Percentiles rank a stretch among this genome's conserved stretches.
These are phyloP conservation scores for Calephelis nemesis DNA, from an alignment of 1,140 invertebrate species.

Conservation along the genomic window DNA sequence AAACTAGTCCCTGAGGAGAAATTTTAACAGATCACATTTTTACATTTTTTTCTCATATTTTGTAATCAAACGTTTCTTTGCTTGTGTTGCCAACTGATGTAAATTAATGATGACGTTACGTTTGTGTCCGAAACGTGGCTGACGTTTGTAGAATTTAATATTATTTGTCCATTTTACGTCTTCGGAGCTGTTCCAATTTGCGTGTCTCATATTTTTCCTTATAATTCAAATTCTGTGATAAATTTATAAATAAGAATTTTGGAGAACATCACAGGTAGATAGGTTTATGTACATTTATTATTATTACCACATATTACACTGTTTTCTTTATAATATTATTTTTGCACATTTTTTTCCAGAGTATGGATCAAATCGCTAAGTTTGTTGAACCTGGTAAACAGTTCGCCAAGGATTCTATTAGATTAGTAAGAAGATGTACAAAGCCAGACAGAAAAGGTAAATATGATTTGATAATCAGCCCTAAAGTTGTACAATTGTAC, in stretches of 20 bases:
- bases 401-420: slow-evolving; percentile 98
- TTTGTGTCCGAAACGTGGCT: slow-evolving; percentile 68
- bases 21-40: no score
- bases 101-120: slow-evolving; percentile 57
- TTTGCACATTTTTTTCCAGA: slow-evolving; percentile 47
- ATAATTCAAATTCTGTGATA: slow-evolving; percentile 1
- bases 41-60: background rate
- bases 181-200: slow-evolving; percentile 17
- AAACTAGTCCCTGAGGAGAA: no score
- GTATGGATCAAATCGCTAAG: slow-evolving; percentile 98
- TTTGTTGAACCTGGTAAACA: slow-evolving; percentile 96
- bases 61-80: slow-evolving; percentile 39
- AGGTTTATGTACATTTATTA: no score
- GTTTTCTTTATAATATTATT: slow-evolving; percentile 17
- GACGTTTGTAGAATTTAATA: slow-evolving; percentile 51
- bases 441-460: slow-evolving; percentile 99
- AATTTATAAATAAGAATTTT: no score
- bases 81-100: no score
- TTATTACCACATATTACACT: no score
- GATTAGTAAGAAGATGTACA: slow-evolving; percentile 99
- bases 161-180: slow-evolving; percentile 44
- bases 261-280: no score
- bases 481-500: no score
- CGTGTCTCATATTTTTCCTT: background rate
- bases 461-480: slow-evolving; percentile 18